phyloP scores from a whole-genome alignment of 1,140 invertebrate species.

The Heliconius eleuchia region DNA sequence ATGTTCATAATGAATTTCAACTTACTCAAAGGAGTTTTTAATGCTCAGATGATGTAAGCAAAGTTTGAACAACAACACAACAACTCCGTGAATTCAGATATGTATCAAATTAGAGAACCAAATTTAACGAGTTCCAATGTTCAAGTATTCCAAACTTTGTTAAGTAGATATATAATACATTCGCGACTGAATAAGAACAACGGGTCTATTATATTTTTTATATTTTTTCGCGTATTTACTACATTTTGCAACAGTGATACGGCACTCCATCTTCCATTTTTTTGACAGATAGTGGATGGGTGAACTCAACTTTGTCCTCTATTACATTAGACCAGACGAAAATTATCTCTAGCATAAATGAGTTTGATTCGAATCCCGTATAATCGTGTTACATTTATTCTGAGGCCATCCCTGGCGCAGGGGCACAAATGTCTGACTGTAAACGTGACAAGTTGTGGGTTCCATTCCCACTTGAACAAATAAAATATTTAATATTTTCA shows the following conservation, averaged over 20 bases:
- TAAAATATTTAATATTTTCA: too few species aligned
- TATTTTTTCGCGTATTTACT: background rate
- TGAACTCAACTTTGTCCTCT: too few species aligned
- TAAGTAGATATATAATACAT: background rate
- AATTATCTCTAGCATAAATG: too few species aligned
- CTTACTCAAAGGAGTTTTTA: background rate
- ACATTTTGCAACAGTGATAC: background rate
- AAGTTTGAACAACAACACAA: slow-evolving; percentile 24
- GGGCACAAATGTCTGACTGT: too few species aligned
- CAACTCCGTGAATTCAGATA: slow-evolving; percentile 16
- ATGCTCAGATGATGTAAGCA: slow-evolving; percentile 7
- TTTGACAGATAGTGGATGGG: background rate
- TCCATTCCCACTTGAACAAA: too few species aligned
- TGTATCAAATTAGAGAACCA: slow-evolving; percentile 20
- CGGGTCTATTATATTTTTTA: background rate
- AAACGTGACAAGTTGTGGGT: too few species aligned
- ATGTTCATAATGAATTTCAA: background rate
- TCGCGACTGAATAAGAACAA: background rate
- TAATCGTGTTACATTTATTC: too few species aligned
- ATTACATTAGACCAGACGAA: too few species aligned
- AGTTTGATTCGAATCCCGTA: too few species aligned
- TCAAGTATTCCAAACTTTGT: background rate
- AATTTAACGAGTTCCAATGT: slow-evolving; percentile 16
- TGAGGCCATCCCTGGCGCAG: too few species aligned
- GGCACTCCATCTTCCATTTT: background rate